Evolutionary conservation across 2,113 vertebrate species (phyloP).

Genomic region (Muntiacus muntjak): DNA sequence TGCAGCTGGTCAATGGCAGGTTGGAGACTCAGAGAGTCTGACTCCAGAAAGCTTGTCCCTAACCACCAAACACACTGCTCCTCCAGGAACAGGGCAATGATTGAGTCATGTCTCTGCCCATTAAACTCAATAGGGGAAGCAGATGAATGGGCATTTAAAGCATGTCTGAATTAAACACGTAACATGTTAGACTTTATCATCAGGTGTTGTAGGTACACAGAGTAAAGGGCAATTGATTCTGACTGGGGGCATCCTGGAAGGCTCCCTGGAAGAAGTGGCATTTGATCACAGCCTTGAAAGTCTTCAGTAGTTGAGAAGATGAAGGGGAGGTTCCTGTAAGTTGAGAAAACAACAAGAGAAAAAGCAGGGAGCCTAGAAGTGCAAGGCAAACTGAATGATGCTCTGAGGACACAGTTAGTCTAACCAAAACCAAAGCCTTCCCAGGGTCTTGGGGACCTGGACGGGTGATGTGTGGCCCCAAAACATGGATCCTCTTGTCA

Average conservation of each 20-base stretch:
- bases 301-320: background rate
- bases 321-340: background rate
- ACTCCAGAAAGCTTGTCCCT: background rate
- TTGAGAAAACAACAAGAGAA: background rate
- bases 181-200: background rate
- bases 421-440: background rate
- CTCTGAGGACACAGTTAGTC: background rate
- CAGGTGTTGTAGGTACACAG: background rate
- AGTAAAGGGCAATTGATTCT: background rate
- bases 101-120: background rate
- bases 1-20: background rate
- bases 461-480: rapidly evolving
- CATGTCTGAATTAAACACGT: background rate
- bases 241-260: background rate
- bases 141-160: background rate
- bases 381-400: background rate
- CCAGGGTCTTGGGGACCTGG: background rate
- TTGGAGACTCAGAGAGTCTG: background rate
- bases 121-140: background rate
- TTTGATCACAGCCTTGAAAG: background rate
- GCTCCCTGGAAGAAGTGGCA: background rate
- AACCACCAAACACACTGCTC: background rate
- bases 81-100: background rate
- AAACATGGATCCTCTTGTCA: background rate
- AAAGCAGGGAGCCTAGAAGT: background rate